Evolutionary conservation across 2,113 vertebrate genomes (phyloP), one percentile per base, ranked within the genome.

Genomic region (Glaucomys volans): DNA sequence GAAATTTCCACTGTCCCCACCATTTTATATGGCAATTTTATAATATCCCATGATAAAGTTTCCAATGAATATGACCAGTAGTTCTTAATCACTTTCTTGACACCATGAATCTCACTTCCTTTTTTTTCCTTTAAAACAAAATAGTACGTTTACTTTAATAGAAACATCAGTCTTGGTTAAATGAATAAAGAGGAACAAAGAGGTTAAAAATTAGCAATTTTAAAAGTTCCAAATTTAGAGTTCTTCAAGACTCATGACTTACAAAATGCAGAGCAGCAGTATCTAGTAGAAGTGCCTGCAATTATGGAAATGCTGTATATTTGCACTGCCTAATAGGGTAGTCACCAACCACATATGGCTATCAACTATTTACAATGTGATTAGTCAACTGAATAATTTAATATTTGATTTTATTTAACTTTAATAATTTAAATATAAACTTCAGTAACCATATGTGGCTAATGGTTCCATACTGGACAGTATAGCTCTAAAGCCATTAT

Each of bases 51-150:
- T 59, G 14, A 83, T 30, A 83, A 82, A 47, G 13, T 71, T 54
- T 77, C 50, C 28, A 83, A 71, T 44, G 26, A 71, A n/a, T 62
- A 52, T 32, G 59, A 66, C 52, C 20, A 44, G 22, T 42, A 94
- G 22, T 91, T 94, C 83, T 96, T 62, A 86, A 6, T 62, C 5
- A 66, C 32, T 85, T 74, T 80, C 42, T 64, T 0, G 2, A 79
- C 64, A 79, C 11, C 24, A 72, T 26, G 20, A 66, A 90, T 90
- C n/a, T 80, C 44, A 74, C 71, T 81, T 90, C 47, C 37, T 66
- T 91, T 93, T 93, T 90, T 90, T 90, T 12, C 54, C 35, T 90
- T 54, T 90, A 85, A 77, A 81, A 77, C 62, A 32, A 79, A 89
- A 89, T 11, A 44, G 32, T 57, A 75, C 16, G 71, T 40, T 90